Evolutionary conservation across 2,888 invertebrate genomes (phyloP), one percentile per base, ranked within the genome.

Genomic region (Fragum fragum): DNA sequence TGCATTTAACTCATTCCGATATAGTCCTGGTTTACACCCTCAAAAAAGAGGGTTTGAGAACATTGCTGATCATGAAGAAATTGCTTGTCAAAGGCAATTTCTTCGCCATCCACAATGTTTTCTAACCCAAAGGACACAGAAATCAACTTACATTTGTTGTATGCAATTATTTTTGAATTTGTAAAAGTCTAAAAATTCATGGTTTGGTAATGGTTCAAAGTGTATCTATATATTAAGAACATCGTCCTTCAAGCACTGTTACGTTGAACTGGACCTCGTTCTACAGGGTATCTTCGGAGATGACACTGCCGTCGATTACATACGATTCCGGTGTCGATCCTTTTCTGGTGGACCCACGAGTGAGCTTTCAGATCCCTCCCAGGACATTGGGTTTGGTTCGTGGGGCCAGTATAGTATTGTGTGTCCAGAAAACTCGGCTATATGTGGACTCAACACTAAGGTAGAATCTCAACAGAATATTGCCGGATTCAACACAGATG

Each of bases 281-380:
- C 23, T 57, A 7, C 61, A 61, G 61, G 32, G 32, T 61, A 47
- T 47, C 47, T 61, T 61, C 28, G 61, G 61, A 16, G 61, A 61
- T 18, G 61, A 61, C 18, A 61, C 61, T 61, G 61, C 61, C n/a
- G 36, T 32, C 18, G 32, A 61, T 18, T 28, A 29, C 32, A 32
- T 32, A 1, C 14, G 28, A 16, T 61, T 61, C 32, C 29, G 0
- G 14, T 61, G 61, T 32, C 18, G 36, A 61, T 14, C 29, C 16
- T 61, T 61, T 32, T 28, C 26, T 29, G 61, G 61, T 1, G 61
- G 61, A 29, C 23, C 57, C 7, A 23, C 23, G n/a, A 1, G 9
- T 1, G 61, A 7, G 28, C 32, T 32, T 1, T 32, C 32, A 5
- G 23, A 57, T 6, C 61, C 29, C 16, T 29, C 61, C 16, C 29